Evolutionary conservation across 2,888 invertebrate species (phyloP), one percentile per base, ranked within the genome.

Genomic region (Lasioglossum malachurum): DNA sequence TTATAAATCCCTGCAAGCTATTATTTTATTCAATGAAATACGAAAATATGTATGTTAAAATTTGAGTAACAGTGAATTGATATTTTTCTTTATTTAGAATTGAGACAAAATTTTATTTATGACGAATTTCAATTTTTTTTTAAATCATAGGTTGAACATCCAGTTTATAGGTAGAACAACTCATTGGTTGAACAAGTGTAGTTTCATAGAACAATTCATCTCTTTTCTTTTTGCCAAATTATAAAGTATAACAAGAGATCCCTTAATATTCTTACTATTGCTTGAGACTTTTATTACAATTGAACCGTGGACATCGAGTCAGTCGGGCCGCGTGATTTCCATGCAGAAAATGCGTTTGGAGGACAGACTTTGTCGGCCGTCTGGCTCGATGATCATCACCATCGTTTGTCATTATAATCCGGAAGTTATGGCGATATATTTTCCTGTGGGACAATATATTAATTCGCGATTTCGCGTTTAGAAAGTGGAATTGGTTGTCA

Each of bases 401-500:
- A 2, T n/a, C 14, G 41, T 38, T n/a, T 23, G 71, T 19, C 60
- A 14, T 86, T 80, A 76, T 49, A 41, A 67, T 80, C 73, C 76
- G 80, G 80, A 75, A 74, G 76, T 1, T 8, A 75, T 64, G 77
- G 74, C 14, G 12, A 23, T 19, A 64, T 31, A 49, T 60, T 41
- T 35, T 5, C 31, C 78, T 38, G 69, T 77, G 83, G 57, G 46
- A 41, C 72, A 53, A 72, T 74, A 76, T 76, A 69, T 76, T 82
- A 86, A 87, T 38, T 74, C 74, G 79, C 64, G 53, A 53, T 84
- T 75, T 84, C 80, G 79, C 72, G 95, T 96, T 90, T 97, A 99
- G 99, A 99, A 99, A 98, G 99, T 99, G 95, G 98, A 99, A 96
- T 97, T 99, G 96, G 98, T 98, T 96, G 98, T 99, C 95, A 99